Conservation (phyloP, 2,797 vertebrate species). For the Sebastes melanostomus region DNA sequence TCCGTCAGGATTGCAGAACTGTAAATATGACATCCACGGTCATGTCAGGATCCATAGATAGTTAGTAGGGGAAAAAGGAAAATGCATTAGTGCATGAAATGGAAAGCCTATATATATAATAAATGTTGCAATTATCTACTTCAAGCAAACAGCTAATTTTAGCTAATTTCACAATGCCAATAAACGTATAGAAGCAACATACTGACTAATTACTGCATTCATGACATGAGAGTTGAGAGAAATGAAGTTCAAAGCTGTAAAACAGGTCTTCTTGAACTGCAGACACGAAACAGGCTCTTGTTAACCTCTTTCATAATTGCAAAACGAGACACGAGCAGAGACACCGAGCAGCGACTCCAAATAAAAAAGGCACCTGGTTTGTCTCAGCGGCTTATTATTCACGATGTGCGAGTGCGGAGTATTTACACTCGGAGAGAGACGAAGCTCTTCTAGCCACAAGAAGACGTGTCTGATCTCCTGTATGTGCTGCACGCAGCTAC, state of each 20-base stretch:
- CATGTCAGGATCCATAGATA: conserved; percentile 19
- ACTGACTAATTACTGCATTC: conserved; percentile 29
- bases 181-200: conserved; percentile 9
- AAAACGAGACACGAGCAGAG: conserved; percentile 53
- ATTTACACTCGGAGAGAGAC: conserved; percentile 52
- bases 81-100: neutral
- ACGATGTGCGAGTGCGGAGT: conserved; percentile 33
- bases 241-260: conserved; percentile 32
- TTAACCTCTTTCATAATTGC: conserved; percentile 63
- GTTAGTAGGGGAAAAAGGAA: neutral
- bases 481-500: conserved; percentile 45
- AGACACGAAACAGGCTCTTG: conserved; percentile 64
- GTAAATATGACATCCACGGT: conserved; percentile 51
- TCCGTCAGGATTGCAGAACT: conserved; percentile 40
- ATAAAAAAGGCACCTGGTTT: conserved; percentile 63
- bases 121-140: neutral
- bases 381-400: conserved; percentile 63
- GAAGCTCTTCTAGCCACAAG: conserved; percentile 49
- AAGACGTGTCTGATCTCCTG: conserved; percentile 65
- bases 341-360: conserved; percentile 43
- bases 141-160: conserved; percentile 16
- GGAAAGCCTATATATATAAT: neutral
- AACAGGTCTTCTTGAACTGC: conserved; percentile 9
- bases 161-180: neutral
- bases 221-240: conserved; percentile 2